These are phyloP conservation scores for Oscheius sp. DNA, from an alignment of 2,888 invertebrate genomes.

Conservation along the genomic window DNA sequence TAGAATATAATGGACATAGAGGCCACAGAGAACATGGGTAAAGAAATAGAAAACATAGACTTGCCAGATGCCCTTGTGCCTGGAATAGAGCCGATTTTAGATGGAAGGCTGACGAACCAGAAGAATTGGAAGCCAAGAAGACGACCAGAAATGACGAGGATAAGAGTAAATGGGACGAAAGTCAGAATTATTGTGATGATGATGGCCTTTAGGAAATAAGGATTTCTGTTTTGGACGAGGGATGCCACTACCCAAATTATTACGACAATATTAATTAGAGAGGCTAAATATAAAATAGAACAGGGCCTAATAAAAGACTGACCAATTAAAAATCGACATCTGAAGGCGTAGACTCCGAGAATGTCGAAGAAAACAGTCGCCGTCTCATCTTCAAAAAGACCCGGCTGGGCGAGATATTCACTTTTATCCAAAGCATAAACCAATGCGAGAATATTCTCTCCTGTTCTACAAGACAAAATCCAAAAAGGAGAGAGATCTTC, in stretches of 20 bases:
- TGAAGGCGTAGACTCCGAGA: constrained; percentile 80
- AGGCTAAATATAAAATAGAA: constrained; percentile 1
- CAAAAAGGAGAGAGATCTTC: neutral
- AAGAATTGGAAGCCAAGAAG: constrained; percentile 17
- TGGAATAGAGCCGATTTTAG: neutral
- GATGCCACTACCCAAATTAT: neutral
- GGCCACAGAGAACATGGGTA: constrained; percentile 2
- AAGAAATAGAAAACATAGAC: constrained; percentile 1
- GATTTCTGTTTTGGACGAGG: neutral
- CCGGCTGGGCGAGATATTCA: constrained; percentile 75
- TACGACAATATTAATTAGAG: neutral
- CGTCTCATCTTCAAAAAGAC: constrained; percentile 76
- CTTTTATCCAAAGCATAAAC: constrained; percentile 73
- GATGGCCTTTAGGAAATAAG: neutral
- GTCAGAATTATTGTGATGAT: neutral
- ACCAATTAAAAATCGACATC: constrained; percentile 74
- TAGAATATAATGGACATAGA: neutral
- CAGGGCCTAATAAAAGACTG: neutral
- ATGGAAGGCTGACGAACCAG: neutral
- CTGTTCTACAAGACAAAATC: constrained; percentile 41
- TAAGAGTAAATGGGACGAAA: constrained; percentile 4
- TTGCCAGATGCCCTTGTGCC: constrained; percentile 21
- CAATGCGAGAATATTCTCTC: constrained; percentile 85
- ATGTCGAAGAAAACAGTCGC: constrained; percentile 84
- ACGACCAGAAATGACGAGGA: constrained; percentile 1